A percentile compares a stretch with the other conserved stretches of the same genome.
phyloP scores from a whole-genome alignment of 2,113 vertebrate species.

The Anoura caudifer region DNA sequence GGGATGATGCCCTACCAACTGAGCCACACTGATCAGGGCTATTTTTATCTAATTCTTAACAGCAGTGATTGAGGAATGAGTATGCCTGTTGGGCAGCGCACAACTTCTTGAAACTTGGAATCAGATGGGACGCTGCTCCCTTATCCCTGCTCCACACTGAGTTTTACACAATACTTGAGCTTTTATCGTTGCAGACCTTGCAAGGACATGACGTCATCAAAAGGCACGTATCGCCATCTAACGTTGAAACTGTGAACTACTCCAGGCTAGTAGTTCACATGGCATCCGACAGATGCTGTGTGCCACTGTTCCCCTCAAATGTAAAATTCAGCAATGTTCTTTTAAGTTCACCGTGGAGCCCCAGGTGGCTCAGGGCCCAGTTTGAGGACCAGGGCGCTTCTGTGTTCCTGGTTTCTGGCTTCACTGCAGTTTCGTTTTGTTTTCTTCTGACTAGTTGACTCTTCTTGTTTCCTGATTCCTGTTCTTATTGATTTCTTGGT shows the following conservation, averaged over 20 bases:
- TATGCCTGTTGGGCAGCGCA: background rate
- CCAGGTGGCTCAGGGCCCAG: background rate
- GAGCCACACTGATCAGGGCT: too few species aligned
- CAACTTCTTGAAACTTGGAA: background rate
- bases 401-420: background rate
- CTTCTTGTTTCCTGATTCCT: background rate
- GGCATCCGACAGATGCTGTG: background rate
- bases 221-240: constrained; percentile 36
- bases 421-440: background rate
- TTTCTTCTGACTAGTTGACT: background rate
- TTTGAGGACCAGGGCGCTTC: background rate
- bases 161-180: background rate
- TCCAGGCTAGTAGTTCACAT: background rate
- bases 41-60: background rate
- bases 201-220: background rate
- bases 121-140: background rate
- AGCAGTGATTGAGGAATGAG: background rate
- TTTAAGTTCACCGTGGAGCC: background rate
- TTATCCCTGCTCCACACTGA: background rate
- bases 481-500: constrained; percentile 1
- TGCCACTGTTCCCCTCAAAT: background rate
- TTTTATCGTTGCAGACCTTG: background rate
- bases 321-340: background rate
- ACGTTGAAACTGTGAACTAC: constrained; percentile 24
- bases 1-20: too few species aligned